phyloP scores from a whole-genome alignment of 37 sponge, comb jelly and placozoan species.

The Cladorhizidae sp. region DNA sequence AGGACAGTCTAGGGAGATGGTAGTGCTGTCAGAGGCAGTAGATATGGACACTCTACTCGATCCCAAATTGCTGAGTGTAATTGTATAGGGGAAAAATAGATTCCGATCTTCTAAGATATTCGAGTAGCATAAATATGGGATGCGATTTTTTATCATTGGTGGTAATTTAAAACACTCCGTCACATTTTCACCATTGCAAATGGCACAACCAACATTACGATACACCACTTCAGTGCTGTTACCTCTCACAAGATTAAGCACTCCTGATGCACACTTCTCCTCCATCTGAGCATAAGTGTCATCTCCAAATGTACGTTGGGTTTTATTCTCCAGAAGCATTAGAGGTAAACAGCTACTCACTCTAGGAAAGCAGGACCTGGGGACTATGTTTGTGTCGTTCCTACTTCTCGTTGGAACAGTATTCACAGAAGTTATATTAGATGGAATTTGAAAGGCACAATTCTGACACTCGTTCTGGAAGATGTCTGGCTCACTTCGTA shows the following conservation, averaged over 20 bases:
- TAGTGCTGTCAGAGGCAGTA: background rate
- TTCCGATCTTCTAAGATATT: background rate
- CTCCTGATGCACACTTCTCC: background rate
- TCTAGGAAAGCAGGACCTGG: slow-evolving; percentile 3
- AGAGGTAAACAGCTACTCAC: background rate
- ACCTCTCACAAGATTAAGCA: background rate
- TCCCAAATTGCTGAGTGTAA: slow-evolving; percentile 3
- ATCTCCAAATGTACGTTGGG: background rate
- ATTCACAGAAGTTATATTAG: background rate
- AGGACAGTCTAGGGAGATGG: background rate
- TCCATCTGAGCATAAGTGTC: background rate
- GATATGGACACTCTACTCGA: slow-evolving; percentile 6
- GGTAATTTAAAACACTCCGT: background rate
- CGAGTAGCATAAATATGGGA: background rate
- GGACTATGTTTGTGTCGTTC: background rate
- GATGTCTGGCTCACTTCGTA: background rate
- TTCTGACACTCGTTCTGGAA: background rate
- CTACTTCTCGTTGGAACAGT: too few relatives aligned
- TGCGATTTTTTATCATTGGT: background rate
- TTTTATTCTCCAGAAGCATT: background rate
- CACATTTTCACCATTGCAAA: slow-evolving; percentile 14
- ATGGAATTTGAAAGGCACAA: slow-evolving; percentile 5
- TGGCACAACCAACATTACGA: slow-evolving; percentile 13
- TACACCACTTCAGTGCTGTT: background rate
- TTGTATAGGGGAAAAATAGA: background rate